Evolutionary conservation across 2,888 invertebrate species (phyloP).

Genomic region (Melipona beecheii): DNA sequence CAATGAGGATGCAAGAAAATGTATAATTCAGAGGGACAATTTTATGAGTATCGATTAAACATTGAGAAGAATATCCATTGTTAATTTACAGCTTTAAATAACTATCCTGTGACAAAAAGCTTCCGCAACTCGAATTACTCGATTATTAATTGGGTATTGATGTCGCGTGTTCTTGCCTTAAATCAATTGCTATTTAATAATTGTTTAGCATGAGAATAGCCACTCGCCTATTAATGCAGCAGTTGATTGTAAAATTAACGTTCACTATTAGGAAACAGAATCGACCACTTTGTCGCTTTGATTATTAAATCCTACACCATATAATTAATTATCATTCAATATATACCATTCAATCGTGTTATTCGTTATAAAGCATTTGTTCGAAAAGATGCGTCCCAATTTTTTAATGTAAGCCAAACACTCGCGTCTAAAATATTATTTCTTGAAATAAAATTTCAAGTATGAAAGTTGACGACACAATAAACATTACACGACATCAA

Average conservation of each 20-base stretch:
- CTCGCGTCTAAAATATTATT: too few species aligned
- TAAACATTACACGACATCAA: too few species aligned
- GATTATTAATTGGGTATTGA: neutral
- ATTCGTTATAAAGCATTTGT: too few species aligned
- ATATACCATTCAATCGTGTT: too few species aligned
- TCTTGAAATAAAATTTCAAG: too few species aligned
- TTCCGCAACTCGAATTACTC: neutral
- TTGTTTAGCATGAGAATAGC: neutral
- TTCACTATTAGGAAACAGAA: neutral
- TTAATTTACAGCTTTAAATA: neutral
- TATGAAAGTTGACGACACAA: too few species aligned
- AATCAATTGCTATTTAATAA: too few species aligned
- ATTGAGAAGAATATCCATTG: neutral
- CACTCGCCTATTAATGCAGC: neutral
- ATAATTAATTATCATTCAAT: too few species aligned
- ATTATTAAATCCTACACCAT: too few species aligned
- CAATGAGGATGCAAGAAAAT: neutral
- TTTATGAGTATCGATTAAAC: neutral
- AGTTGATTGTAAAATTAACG: neutral
- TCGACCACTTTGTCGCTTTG: neutral
- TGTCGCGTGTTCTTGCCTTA: neutral
- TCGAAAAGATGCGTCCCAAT: too few species aligned
- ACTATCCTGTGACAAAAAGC: neutral
- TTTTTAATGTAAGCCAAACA: too few species aligned
- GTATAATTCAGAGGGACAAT: neutral